phyloP scores from a whole-genome alignment of 2,888 invertebrate genomes.

The Augochlorella aurata region DNA sequence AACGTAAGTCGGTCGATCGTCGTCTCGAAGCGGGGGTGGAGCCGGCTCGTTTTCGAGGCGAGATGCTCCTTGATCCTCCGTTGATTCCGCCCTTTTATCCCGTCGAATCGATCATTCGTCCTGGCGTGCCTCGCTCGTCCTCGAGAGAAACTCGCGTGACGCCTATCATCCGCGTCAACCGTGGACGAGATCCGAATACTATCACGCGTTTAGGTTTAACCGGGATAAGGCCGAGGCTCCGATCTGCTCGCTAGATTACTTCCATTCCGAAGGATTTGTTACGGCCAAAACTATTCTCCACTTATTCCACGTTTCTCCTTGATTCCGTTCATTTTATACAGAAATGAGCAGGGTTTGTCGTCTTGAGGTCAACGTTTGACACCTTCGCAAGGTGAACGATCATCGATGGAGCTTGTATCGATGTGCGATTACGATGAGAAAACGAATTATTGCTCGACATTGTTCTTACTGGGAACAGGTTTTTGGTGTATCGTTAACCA shows the following conservation, averaged over 20 bases:
- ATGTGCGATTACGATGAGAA: too few relatives aligned
- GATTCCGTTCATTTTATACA: neutral
- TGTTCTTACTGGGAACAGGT: too few relatives aligned
- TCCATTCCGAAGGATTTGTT: conserved; percentile 26
- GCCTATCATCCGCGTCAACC: conserved; percentile 27
- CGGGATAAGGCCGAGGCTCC: conserved; percentile 19
- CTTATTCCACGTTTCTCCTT: neutral
- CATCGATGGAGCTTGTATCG: too few relatives aligned
- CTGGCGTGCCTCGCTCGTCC: conserved; percentile 56
- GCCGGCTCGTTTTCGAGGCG: conserved; percentile 47
- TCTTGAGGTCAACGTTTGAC: too few relatives aligned
- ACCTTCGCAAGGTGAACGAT: too few relatives aligned
- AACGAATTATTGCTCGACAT: too few relatives aligned
- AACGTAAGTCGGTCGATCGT: conserved; percentile 47
- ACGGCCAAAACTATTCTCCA: neutral
- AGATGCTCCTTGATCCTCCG: conserved; percentile 75
- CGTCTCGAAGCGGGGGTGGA: conserved; percentile 29
- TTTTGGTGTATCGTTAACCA: too few relatives aligned
- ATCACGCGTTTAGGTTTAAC: conserved; percentile 15
- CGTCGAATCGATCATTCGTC: conserved; percentile 78
- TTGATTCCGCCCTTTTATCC: conserved; percentile 78
- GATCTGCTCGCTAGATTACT: conserved; percentile 6
- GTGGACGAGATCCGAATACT: conserved; percentile 54
- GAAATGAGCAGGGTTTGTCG: neutral
- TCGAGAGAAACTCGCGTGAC: conserved; percentile 25